Evolutionary conservation across 1,140 invertebrate genomes (phyloP).

Genomic region (Drosophila baimaii): DNA sequence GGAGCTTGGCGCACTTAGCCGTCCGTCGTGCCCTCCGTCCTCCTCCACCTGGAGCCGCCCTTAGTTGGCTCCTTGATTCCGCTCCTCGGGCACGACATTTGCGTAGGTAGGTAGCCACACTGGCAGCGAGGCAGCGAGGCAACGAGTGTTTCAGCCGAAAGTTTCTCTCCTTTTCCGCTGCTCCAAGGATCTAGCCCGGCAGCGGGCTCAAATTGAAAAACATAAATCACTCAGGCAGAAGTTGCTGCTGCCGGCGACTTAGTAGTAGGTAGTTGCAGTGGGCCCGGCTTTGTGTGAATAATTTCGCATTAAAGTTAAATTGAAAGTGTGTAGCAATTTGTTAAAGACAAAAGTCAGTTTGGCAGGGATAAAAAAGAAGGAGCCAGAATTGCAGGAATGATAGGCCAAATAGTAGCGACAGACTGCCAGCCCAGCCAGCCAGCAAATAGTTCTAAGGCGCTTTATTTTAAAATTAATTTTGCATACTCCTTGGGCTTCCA

Average conservation of each 20-base stretch:
- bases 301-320: slow-evolving; percentile 80
- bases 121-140: slow-evolving; percentile 17
- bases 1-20: slow-evolving; percentile 24
- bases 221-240: slow-evolving; percentile 82
- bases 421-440: slow-evolving; percentile 30
- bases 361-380: slow-evolving; percentile 5
- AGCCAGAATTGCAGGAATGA: slow-evolving; percentile 5
- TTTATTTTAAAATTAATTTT: slow-evolving; percentile 81
- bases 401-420: slow-evolving; percentile 62
- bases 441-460: slow-evolving; percentile 66
- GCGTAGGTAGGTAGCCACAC: slow-evolving; percentile 40
- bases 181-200: slow-evolving; percentile 23
- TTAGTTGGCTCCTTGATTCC: slow-evolving; percentile 35
- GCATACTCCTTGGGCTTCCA: slow-evolving; percentile 38
- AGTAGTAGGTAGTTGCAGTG: slow-evolving; percentile 14
- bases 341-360: slow-evolving; percentile 78
- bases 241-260: slow-evolving; percentile 51
- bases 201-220: slow-evolving; percentile 74
- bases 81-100: slow-evolving; percentile 57
- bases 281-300: slow-evolving; percentile 60
- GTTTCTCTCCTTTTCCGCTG: slow-evolving; percentile 22
- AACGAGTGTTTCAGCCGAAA: slow-evolving; percentile 41
- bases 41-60: slow-evolving; percentile 1
- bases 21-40: not conserved
- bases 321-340: slow-evolving; percentile 81